Evolutionary conservation across 2,797 vertebrate genomes (phyloP).

Genomic region (Epinephelus malabaricus): DNA sequence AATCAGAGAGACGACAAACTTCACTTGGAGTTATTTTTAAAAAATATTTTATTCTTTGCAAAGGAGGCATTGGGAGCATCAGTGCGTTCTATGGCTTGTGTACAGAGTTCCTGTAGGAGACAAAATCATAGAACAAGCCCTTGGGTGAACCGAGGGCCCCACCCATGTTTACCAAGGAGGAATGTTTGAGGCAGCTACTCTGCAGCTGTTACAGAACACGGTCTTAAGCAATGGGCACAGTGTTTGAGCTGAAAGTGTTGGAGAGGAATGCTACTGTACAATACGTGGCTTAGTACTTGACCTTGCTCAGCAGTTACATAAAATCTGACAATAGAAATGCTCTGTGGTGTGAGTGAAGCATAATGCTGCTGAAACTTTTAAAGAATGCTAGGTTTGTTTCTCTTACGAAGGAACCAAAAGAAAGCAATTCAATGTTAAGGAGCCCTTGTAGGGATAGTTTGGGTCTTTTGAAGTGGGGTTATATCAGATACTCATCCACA

Average conservation of each 20-base stretch:
- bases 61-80: conserved; percentile 84
- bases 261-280: conserved; percentile 79
- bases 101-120: conserved; percentile 78
- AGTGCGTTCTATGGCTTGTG: conserved; percentile 81
- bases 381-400: conserved; percentile 45
- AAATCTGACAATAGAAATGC: conserved; percentile 45
- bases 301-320: conserved; percentile 57
- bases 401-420: conserved; percentile 20
- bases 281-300: conserved; percentile 56
- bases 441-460: conserved; percentile 5
- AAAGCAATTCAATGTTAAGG: neutral
- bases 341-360: conserved; percentile 26
- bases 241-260: conserved; percentile 73
- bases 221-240: conserved; percentile 73
- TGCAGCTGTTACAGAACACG: conserved; percentile 79
- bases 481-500: no score
- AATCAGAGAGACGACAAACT: conserved; percentile 44
- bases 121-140: conserved; percentile 80
- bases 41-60: conserved; percentile 83
- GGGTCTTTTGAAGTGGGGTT: no score
- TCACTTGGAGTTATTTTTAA: conserved; percentile 44
- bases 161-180: conserved; percentile 85
- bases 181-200: conserved; percentile 83
- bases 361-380: conserved; percentile 59
- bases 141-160: conserved; percentile 77